These are phyloP conservation scores for Cheilosia soror DNA, from an alignment of 2,888 invertebrate species.

Conservation along the genomic window DNA sequence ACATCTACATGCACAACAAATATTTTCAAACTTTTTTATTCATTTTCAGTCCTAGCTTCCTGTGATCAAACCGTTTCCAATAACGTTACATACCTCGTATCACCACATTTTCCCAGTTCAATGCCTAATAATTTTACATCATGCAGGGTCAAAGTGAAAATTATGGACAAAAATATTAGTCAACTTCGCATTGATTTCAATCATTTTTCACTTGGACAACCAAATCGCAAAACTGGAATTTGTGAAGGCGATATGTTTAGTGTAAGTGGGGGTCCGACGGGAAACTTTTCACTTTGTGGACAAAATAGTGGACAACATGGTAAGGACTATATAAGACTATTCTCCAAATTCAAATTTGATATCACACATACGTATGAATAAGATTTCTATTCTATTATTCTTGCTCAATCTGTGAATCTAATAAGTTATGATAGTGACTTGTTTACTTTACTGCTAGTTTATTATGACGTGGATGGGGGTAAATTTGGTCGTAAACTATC, in stretches of 20 bases:
- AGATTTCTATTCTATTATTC: background rate
- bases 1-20: no score
- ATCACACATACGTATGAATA: background rate
- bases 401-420: background rate
- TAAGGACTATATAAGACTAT: slow-evolving; percentile 83
- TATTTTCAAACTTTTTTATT: no score
- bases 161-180: slow-evolving; percentile 91
- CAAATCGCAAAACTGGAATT: slow-evolving; percentile 90
- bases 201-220: slow-evolving; percentile 93
- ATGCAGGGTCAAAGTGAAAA: slow-evolving; percentile 90
- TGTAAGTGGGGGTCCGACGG: slow-evolving; percentile 85
- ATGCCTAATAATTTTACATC: slow-evolving; percentile 87
- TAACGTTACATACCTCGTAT: slow-evolving; percentile 93
- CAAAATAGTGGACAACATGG: slow-evolving; percentile 94
- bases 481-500: slow-evolving; percentile 78
- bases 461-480: slow-evolving; percentile 82
- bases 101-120: slow-evolving; percentile 92
- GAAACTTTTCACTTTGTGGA: slow-evolving; percentile 89
- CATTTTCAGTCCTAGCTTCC: slow-evolving; percentile 86
- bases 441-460: slow-evolving; percentile 78
- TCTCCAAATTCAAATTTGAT: background rate
- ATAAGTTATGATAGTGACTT: background rate
- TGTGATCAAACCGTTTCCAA: slow-evolving; percentile 90
- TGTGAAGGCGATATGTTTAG: slow-evolving; percentile 91
- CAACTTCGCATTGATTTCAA: slow-evolving; percentile 93